Evolutionary conservation across 2,113 vertebrate species (phyloP), one percentile per base, ranked within the genome.

Genomic region (Hemiscyllium ocellatum): DNA sequence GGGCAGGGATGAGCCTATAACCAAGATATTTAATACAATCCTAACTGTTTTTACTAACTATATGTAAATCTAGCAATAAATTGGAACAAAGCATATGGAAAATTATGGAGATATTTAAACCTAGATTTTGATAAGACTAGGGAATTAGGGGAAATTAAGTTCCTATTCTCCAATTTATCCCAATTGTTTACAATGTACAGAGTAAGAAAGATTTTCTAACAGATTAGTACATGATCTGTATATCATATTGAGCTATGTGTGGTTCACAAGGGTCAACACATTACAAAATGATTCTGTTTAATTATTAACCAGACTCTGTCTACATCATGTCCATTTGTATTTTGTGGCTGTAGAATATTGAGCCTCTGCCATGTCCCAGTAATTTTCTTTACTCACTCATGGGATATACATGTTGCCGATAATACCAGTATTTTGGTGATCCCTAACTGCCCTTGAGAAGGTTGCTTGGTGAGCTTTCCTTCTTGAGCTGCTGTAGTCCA

Each of bases 221-320:
- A 8, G 96, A 95, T 94, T 96, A 87, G 70, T 76, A 95, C 83
- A 95, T 5, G 68, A 0, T 29, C 69, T 94, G 68, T 78, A 94
- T 76, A 96, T 96, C 96, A 17, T 2, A 96, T 83, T 97, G 97
- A 97, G 96, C 96, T 97, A 97, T 97, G 96, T 96, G 96, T 91
- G 93, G 1, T 0, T 95, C 96, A 96, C 96, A 97, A 96, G 97
- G 97, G 97, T 97, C 97, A 97, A 96, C 0, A 1, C 96, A 96
- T 97, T 96, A 96, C 96, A 97, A 97, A 98, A 97, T 96, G 96
- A 96, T 97, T 97, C 97, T 97, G 80, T 96, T 98, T 96, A 98
- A 98, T 98, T 98, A 98, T 98, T 98, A 96, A 98, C 15, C 0
- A 96, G 89, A 17, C 1, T 89, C 80, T 95, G 96, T 97, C 95